Conservation (phyloP, 2,113 vertebrate genomes). For the Brienomyrus brachyistius region DNA sequence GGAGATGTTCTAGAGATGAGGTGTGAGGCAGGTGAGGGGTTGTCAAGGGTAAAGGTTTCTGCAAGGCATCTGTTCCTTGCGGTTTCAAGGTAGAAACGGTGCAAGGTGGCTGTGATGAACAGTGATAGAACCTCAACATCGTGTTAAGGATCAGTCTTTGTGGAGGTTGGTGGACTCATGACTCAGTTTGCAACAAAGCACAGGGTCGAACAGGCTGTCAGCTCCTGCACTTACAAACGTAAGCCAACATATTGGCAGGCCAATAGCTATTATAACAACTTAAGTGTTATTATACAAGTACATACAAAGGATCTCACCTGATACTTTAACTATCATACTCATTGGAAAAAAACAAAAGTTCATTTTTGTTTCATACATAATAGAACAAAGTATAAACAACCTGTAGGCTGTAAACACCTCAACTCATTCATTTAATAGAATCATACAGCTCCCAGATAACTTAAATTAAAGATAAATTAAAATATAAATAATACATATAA, state of each 20-base stretch:
- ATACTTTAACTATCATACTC: neutral
- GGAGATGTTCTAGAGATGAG: neutral
- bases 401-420: neutral
- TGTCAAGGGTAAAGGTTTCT: neutral
- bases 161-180: neutral
- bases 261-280: neutral
- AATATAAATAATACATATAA: neutral
- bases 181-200: neutral
- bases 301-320: neutral
- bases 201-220: neutral
- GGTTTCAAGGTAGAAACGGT: neutral
- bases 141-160: neutral
- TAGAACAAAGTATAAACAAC: neutral
- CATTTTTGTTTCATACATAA: neutral
- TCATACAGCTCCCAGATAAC: neutral
- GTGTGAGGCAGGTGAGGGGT: neutral
- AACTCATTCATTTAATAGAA: neutral
- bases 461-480: neutral
- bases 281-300: neutral
- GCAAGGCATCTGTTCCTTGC: neutral
- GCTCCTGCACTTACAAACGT: neutral
- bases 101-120: neutral
- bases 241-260: neutral
- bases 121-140: neutral
- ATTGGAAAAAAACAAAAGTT: neutral